phyloP scores from a whole-genome alignment of 2,888 invertebrate species.

The Zaprionus obscuricornis region DNA sequence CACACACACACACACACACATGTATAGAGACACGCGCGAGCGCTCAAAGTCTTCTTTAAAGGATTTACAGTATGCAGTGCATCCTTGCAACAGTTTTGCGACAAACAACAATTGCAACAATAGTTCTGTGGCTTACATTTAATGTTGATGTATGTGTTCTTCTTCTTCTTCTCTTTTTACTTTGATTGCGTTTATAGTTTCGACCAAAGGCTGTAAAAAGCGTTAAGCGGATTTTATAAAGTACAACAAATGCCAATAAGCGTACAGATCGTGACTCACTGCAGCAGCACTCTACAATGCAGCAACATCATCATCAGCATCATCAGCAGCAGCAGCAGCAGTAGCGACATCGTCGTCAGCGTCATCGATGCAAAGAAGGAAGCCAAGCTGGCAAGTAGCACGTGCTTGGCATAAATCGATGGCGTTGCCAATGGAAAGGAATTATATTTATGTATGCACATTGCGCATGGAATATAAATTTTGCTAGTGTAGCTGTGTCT shows the following conservation, averaged over 20 bases:
- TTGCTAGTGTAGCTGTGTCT: background rate
- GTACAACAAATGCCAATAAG: slow-evolving; percentile 78
- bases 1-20: no score
- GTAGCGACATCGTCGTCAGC: no score
- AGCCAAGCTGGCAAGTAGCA: no score
- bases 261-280: slow-evolving; percentile 40
- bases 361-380: no score
- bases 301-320: slow-evolving; percentile 26
- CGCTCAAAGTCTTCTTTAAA: no score
- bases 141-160: slow-evolving; percentile 65
- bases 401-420: slow-evolving; percentile 43
- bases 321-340: background rate
- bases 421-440: slow-evolving; percentile 14
- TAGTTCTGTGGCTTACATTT: slow-evolving; percentile 44
- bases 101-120: slow-evolving; percentile 4
- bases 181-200: slow-evolving; percentile 56
- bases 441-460: slow-evolving; percentile 70
- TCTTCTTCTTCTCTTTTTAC: no score
- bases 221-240: slow-evolving; percentile 77
- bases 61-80: background rate
- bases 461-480: slow-evolving; percentile 59
- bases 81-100: background rate
- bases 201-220: slow-evolving; percentile 14
- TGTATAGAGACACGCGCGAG: no score
- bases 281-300: background rate